Conservation (phyloP, 2,113 vertebrate species). For the Coptodon bakossiorum region DNA sequence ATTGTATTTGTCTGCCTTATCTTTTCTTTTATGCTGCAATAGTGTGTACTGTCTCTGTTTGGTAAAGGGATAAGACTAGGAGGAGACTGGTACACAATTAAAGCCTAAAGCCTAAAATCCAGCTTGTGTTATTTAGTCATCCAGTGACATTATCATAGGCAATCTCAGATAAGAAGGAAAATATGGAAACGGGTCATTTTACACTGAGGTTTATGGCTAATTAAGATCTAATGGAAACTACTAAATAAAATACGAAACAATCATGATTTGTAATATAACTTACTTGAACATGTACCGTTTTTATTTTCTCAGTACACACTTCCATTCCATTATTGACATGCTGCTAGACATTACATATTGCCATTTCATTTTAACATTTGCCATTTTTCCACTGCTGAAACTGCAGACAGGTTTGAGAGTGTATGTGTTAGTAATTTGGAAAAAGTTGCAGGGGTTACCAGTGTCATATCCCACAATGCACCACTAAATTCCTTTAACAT, state of each 20-base stretch:
- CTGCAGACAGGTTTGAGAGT: constrained; percentile 35
- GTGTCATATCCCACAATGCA: constrained; percentile 76
- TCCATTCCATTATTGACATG: background rate
- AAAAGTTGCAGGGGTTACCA: constrained; percentile 64
- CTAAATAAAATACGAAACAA: background rate
- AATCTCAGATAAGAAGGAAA: background rate
- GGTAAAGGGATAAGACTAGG: constrained; percentile 22
- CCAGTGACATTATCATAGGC: background rate
- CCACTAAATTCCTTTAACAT: constrained; percentile 79
- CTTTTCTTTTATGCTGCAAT: constrained; percentile 1
- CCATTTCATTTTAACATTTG: constrained; percentile 1
- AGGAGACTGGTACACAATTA: background rate
- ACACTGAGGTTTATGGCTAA: background rate
- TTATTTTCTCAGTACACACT: background rate
- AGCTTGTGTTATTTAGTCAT: background rate
- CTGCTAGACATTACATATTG: background rate
- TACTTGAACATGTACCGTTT: background rate
- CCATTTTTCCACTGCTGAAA: constrained; percentile 33
- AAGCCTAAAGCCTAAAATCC: background rate
- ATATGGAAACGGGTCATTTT: background rate
- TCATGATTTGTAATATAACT: background rate
- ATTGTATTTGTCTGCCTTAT: constrained; percentile 25
- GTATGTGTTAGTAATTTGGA: constrained; percentile 77
- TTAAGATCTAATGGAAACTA: background rate
- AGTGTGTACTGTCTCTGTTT: constrained; percentile 10